Evolutionary conservation across 2,113 vertebrate genomes (phyloP).

Genomic region (Solea senegalensis): DNA sequence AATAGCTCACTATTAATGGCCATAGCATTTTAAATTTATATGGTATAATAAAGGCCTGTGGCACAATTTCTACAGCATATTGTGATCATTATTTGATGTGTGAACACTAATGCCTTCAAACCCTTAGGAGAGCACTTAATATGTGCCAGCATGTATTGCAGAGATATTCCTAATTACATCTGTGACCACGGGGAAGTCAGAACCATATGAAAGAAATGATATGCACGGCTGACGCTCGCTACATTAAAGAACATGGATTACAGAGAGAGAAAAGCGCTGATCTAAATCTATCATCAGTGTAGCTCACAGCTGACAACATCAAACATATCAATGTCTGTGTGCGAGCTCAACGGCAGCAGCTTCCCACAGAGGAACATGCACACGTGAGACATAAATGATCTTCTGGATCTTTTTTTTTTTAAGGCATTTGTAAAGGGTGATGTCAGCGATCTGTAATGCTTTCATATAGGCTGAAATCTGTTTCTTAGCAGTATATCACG

Average conservation of each 20-base stretch:
- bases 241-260: slow-evolving; percentile 50
- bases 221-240: slow-evolving; percentile 15
- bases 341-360: slow-evolving; percentile 8
- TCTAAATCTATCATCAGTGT: slow-evolving; percentile 58
- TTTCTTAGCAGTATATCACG: not conserved
- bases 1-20: slow-evolving; percentile 30
- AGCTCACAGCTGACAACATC: slow-evolving; percentile 46
- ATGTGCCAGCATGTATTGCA: slow-evolving; percentile 36
- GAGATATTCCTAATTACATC: slow-evolving; percentile 55
- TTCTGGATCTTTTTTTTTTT: slow-evolving; percentile 43
- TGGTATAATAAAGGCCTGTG: slow-evolving; percentile 24
- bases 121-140: slow-evolving; percentile 45
- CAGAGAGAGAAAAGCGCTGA: slow-evolving; percentile 37
- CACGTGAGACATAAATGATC: slow-evolving; percentile 28
- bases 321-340: slow-evolving; percentile 46
- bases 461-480: slow-evolving; percentile 6
- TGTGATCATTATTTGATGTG: slow-evolving; percentile 48
- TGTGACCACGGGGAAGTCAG: slow-evolving; percentile 49
- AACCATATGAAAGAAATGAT: slow-evolving; percentile 31
- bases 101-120: slow-evolving; percentile 48
- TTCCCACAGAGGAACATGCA: slow-evolving; percentile 13
- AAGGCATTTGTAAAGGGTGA: slow-evolving; percentile 10
- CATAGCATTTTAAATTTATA: slow-evolving; percentile 22
- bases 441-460: slow-evolving; percentile 8
- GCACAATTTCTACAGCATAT: slow-evolving; percentile 33